These are phyloP conservation scores for Strongylocentrotus purpuratus DNA, from an alignment of 35 echinoderm and acorn worm species.

Conservation along the genomic window DNA sequence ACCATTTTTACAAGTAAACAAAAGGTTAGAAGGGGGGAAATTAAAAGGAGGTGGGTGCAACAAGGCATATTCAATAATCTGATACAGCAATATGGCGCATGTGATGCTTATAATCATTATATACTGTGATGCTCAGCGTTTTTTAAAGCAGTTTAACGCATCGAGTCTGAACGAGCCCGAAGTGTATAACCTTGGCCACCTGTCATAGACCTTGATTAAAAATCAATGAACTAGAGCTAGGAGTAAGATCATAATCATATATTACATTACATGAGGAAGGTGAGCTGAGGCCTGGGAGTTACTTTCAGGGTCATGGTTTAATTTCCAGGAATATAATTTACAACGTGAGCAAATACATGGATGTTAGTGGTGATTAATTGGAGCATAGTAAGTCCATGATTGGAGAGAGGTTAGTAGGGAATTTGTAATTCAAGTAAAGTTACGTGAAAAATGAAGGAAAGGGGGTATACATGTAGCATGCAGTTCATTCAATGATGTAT, in stretches of 20 bases:
- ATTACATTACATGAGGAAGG: background rate
- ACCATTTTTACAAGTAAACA: too few species aligned
- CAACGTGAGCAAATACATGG: background rate
- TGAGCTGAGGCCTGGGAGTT: background rate
- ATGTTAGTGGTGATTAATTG: background rate
- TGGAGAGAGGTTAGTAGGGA: background rate
- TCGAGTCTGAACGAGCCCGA: background rate
- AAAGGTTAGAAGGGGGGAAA: background rate
- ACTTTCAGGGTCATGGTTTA: background rate
- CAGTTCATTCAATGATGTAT: background rate
- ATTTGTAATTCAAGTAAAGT: background rate
- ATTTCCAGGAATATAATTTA: background rate
- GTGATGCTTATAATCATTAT: background rate
- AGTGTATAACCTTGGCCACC: background rate
- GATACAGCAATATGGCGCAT: background rate
- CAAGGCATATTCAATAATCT: background rate
- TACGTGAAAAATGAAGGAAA: background rate
- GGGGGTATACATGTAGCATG: background rate
- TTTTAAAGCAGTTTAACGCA: background rate
- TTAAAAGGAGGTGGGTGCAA: background rate
- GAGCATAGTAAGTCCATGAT: too few species aligned
- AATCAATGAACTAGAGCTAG: background rate
- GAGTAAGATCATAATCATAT: background rate
- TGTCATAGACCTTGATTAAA: conserved; percentile 12
- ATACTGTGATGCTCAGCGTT: background rate